Conservation (phyloP, 2,888 invertebrate genomes). For the Cremastinae sp. region DNA sequence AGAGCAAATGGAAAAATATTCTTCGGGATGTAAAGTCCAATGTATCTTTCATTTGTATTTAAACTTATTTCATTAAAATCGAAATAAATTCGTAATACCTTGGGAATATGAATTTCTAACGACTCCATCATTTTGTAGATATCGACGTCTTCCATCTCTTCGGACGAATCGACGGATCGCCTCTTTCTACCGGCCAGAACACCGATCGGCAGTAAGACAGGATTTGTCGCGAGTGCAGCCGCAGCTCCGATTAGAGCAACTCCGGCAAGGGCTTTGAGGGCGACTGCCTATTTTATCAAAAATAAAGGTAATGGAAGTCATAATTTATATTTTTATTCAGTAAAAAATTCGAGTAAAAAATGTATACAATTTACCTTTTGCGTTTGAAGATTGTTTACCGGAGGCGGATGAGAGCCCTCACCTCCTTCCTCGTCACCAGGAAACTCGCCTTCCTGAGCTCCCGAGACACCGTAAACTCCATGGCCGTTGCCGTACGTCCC, state of each 20-base stretch:
- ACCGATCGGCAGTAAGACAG: conserved; percentile 89
- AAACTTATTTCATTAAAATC: not conserved
- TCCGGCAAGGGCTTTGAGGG: conserved; percentile 87
- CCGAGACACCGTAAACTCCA: conserved; percentile 62
- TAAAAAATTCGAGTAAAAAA: conserved; percentile 7
- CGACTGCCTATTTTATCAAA: conserved; percentile 81
- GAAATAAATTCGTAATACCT: conserved; percentile 61
- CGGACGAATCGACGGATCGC: conserved; percentile 73
- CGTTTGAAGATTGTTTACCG: conserved; percentile 69
- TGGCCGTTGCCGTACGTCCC: conserved; percentile 59
- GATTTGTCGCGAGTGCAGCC: conserved; percentile 89
- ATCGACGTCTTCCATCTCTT: conserved; percentile 55
- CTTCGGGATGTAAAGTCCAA: no score
- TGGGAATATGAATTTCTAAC: conserved; percentile 67
- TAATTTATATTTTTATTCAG: no score
- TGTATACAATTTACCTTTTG: conserved; percentile 68
- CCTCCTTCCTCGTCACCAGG: conserved; percentile 20
- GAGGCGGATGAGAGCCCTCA: conserved; percentile 36
- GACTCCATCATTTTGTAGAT: conserved; percentile 65
- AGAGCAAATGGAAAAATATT: conserved; percentile 15
- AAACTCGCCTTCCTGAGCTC: conserved; percentile 67
- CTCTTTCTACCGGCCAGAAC: conserved; percentile 85
- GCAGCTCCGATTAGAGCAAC: conserved; percentile 90
- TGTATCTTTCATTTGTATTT: no score
- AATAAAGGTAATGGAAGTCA: not conserved